Conservation (phyloP, 1,140 invertebrate species). For the Charaxes varanes region DNA sequence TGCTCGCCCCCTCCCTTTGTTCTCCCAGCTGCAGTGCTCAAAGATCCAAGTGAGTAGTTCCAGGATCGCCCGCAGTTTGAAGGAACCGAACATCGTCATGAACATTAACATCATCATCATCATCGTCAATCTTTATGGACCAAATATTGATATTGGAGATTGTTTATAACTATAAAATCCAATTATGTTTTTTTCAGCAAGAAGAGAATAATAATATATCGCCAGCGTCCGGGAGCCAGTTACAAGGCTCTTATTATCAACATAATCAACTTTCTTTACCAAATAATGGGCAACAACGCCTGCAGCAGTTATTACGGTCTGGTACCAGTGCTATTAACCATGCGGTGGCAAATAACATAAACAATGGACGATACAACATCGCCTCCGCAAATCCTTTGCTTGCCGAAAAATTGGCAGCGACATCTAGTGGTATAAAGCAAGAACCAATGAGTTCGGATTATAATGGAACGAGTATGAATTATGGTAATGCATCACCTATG, state of each 20-base stretch:
- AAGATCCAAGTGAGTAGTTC: too few relatives aligned
- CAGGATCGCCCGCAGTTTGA: too few relatives aligned
- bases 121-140: too few relatives aligned
- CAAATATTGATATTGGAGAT: too few relatives aligned
- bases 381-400: slow-evolving; percentile 87
- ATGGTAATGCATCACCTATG: slow-evolving; percentile 66
- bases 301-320: slow-evolving; percentile 61
- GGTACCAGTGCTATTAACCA: slow-evolving; percentile 64
- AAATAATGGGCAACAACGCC: slow-evolving; percentile 57
- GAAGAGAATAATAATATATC: slow-evolving; percentile 73
- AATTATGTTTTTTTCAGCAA: slow-evolving; percentile 65
- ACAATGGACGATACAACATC: slow-evolving; percentile 83
- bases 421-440: slow-evolving; percentile 75
- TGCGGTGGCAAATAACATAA: slow-evolving; percentile 69
- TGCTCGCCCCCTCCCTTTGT: too few relatives aligned
- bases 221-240: slow-evolving; percentile 54
- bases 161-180: too few relatives aligned
- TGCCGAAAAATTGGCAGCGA: slow-evolving; percentile 77
- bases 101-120: too few relatives aligned
- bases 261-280: slow-evolving; percentile 46
- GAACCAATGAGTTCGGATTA: slow-evolving; percentile 70
- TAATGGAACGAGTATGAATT: slow-evolving; percentile 66
- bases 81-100: too few relatives aligned
- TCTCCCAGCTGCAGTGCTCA: too few relatives aligned
- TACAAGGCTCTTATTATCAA: slow-evolving; percentile 57